These are phyloP conservation scores for Ursus arctos DNA, from an alignment of 2,113 vertebrate species.

Conservation along the genomic window DNA sequence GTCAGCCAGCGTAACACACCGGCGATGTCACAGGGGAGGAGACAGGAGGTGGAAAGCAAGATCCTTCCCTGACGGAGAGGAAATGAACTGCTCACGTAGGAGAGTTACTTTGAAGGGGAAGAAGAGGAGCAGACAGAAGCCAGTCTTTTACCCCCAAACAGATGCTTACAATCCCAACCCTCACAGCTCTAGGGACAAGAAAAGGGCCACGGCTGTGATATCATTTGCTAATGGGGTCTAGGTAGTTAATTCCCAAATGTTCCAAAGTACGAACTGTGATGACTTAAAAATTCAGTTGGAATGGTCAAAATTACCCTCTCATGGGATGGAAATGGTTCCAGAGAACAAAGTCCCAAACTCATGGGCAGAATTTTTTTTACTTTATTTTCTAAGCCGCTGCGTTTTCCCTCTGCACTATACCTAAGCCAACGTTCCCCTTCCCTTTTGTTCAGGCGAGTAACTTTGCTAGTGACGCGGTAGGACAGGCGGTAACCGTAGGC, in stretches of 20 bases:
- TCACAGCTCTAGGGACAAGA: accelerated
- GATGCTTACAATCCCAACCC: not conserved
- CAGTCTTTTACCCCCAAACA: not conserved
- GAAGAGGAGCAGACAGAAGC: not conserved
- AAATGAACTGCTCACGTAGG: accelerated
- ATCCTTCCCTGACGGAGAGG: too few species aligned
- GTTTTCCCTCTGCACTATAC: constrained; percentile 40
- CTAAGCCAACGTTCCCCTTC: constrained; percentile 77
- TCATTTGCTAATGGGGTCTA: not conserved
- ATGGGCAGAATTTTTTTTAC: not conserved
- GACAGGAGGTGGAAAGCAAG: not conserved
- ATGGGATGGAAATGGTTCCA: not conserved
- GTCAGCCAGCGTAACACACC: not conserved
- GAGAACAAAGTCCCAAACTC: not conserved
- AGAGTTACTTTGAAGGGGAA: accelerated
- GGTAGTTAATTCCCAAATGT: not conserved
- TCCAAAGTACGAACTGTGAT: not conserved
- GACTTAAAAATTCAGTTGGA: not conserved
- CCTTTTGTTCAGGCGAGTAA: constrained; percentile 69
- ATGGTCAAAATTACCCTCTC: constrained; percentile 48
- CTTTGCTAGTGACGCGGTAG: constrained; percentile 53
- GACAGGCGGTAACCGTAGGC: constrained; percentile 69
- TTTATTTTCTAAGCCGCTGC: not conserved
- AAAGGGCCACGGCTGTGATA: not conserved
- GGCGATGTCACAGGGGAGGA: accelerated